Percentiles rank a stretch among this genome's conserved stretches.
Evolutionary conservation across 2,797 vertebrate genomes (phyloP).

Genomic region (Carapus acus): DNA sequence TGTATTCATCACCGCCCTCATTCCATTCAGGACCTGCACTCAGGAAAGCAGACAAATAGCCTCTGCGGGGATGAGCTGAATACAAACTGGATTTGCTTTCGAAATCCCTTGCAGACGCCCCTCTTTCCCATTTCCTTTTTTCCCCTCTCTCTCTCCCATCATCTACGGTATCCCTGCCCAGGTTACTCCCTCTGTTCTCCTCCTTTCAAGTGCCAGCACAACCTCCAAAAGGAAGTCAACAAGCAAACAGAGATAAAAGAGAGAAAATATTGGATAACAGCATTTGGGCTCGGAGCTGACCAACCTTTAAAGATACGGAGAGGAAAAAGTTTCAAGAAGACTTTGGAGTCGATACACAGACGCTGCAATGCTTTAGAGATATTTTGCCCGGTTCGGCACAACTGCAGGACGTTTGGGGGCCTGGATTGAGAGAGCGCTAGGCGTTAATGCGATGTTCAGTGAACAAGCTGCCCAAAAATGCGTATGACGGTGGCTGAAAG

Average conservation of each 20-base stretch:
- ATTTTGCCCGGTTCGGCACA: constrained; percentile 11
- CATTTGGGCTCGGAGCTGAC: constrained; percentile 29
- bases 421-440: too few relatives aligned
- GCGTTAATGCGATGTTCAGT: too few relatives aligned
- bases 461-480: too few relatives aligned
- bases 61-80: constrained; percentile 49
- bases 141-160: not conserved
- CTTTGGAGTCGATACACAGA: constrained; percentile 13
- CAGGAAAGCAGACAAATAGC: constrained; percentile 29
- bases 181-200: constrained; percentile 4
- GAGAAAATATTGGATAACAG: constrained; percentile 1
- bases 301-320: constrained; percentile 12
- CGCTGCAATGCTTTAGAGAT: constrained; percentile 14
- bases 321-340: constrained; percentile 17
- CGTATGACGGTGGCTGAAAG: too few relatives aligned
- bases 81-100: constrained; percentile 36
- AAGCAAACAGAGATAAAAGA: constrained; percentile 16
- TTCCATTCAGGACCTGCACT: constrained; percentile 1
- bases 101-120: constrained; percentile 2
- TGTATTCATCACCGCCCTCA: constrained; percentile 45
- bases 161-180: not conserved
- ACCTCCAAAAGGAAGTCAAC: constrained; percentile 14
- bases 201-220: constrained; percentile 19
- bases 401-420: not conserved
- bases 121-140: constrained; percentile 1